These are phyloP conservation scores for Aphodius granarius DNA, from an alignment of 2,888 invertebrate genomes.

Conservation along the genomic window DNA sequence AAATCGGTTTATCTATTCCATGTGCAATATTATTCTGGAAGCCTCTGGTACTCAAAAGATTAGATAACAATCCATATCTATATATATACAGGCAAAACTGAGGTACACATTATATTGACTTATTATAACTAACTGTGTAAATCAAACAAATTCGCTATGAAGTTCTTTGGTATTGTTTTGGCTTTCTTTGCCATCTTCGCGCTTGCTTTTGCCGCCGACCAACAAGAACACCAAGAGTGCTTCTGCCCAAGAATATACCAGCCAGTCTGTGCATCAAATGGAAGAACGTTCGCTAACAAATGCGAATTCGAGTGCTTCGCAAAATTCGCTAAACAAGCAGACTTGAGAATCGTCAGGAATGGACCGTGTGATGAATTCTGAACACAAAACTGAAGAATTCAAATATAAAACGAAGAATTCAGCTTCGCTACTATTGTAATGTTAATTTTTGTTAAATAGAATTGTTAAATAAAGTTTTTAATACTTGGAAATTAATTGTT, in stretches of 20 bases:
- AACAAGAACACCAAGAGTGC: slow-evolving; percentile 18
- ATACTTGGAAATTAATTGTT: no score
- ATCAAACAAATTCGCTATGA: background rate
- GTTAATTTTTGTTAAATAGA: background rate
- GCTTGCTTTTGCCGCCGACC: background rate
- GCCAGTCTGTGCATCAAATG: slow-evolving; percentile 33
- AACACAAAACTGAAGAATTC: background rate
- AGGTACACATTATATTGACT: background rate
- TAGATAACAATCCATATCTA: background rate
- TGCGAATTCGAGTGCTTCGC: slow-evolving; percentile 33
- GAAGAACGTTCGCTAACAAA: slow-evolving; percentile 30
- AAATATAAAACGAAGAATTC: background rate
- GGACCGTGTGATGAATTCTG: slow-evolving; percentile 14
- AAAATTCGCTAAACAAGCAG: slow-evolving; percentile 11
- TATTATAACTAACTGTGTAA: background rate
- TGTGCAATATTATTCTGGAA: background rate
- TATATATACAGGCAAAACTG: background rate
- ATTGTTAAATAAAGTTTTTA: no score
- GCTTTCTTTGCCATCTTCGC: background rate
- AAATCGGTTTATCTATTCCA: background rate
- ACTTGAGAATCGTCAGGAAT: slow-evolving; percentile 14
- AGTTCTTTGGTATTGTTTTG: background rate
- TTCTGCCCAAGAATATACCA: slow-evolving; percentile 29
- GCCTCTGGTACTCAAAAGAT: no score
- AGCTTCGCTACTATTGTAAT: background rate